These are phyloP conservation scores for Syrphus vitripennis DNA, from an alignment of 2,888 invertebrate genomes.

Conservation along the genomic window DNA sequence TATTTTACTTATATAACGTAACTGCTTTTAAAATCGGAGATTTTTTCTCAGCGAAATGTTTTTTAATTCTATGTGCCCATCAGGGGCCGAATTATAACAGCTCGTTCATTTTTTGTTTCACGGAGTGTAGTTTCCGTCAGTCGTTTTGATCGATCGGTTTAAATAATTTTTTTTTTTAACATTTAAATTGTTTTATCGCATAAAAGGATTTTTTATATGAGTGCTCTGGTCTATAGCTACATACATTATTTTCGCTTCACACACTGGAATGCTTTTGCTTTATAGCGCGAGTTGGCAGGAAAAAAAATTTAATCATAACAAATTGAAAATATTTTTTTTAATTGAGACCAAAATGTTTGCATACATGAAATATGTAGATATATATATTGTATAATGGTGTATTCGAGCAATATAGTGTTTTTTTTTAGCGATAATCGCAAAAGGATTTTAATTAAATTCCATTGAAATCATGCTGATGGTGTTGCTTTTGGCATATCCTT, in stretches of 20 bases:
- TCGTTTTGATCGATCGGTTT: slow-evolving; percentile 62
- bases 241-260: slow-evolving; percentile 20
- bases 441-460: slow-evolving; percentile 71
- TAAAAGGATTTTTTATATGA: slow-evolving; percentile 66
- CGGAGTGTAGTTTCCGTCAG: slow-evolving; percentile 15
- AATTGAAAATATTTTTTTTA: slow-evolving; percentile 67
- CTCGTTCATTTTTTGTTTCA: slow-evolving; percentile 17
- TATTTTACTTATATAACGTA: too few species aligned
- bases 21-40: too few species aligned
- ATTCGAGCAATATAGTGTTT: neutral
- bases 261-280: slow-evolving; percentile 18
- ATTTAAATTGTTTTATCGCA: slow-evolving; percentile 67
- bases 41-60: neutral
- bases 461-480: slow-evolving; percentile 54
- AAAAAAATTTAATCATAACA: slow-evolving; percentile 67
- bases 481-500: slow-evolving; percentile 48
- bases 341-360: slow-evolving; percentile 59
- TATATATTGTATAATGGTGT: neutral
- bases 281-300: neutral
- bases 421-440: slow-evolving; percentile 58
- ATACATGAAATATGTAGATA: neutral
- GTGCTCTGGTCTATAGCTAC: slow-evolving; percentile 43
- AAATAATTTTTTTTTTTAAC: slow-evolving; percentile 65
- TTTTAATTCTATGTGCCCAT: slow-evolving; percentile 1
- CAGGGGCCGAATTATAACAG: slow-evolving; percentile 32